Evolutionary conservation across 2,113 vertebrate genomes (phyloP), one percentile per base, ranked within the genome.

Genomic region (Todiramphus chloris): DNA sequence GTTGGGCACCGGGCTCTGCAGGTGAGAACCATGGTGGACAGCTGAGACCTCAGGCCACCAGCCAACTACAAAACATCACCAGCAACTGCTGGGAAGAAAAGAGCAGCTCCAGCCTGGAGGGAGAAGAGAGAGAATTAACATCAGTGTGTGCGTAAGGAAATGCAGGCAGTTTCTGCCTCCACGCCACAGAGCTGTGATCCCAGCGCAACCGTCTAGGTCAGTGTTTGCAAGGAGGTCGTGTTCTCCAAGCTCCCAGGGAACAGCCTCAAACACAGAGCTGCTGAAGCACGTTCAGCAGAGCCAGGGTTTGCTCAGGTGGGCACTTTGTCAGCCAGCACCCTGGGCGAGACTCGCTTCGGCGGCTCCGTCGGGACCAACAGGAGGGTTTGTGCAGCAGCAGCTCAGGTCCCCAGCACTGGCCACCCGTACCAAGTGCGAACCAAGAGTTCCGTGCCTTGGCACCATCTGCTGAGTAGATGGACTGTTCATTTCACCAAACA

Each of bases 341-440:
- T 4, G 43, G 21, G 66, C 1, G 2, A 63, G 59, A 7, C 48
- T 33, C 2, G 27, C 56, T 43, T 12, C 2, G 21, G 7, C 18
- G 7, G 39, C 56, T 53, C 66, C 39, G 2, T 23, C 66, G 5
- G 1, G 11, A 55, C 2, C 62, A 10, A 7, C 55, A 11, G 66
- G 53, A 68, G 35, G 83, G 24, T 20, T n/a, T 76, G 33, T 21
- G 44, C 28, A 0, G 67, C 78, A n/a, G 46, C 3, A 74, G 50
- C 62, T 87, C 63, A 3, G 13, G 64, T 43, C 87, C 55, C 77
- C 46, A 24, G 72, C 31, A 3, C 23, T 0, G 0, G 31, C 8
- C 16, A 0, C 0, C 0, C 5, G 16, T 55, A 51, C 60, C 83
- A 82, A 74, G 44, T 6, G 21, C 16, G 39, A 82, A 41, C 15